Evolutionary conservation across 2,797 vertebrate genomes (phyloP).

Genomic region (Pangasius macronema): DNA sequence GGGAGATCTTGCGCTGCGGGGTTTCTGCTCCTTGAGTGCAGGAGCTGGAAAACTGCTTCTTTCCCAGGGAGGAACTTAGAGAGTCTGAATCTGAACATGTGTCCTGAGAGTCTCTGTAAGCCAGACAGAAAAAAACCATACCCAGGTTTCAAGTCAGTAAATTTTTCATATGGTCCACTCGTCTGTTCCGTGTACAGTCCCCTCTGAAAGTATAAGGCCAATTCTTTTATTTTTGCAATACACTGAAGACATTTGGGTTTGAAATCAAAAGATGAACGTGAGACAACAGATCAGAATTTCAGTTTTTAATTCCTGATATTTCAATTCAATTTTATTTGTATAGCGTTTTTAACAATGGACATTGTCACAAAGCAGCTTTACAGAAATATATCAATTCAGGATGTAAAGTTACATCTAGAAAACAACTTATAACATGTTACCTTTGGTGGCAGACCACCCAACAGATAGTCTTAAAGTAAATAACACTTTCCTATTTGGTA

Average conservation of each 20-base stretch:
- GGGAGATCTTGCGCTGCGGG: slow-evolving; percentile 85
- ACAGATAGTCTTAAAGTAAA: not conserved
- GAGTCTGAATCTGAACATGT: slow-evolving; percentile 89
- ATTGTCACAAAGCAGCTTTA: too few relatives aligned
- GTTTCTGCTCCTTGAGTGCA: slow-evolving; percentile 78
- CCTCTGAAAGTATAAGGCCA: not conserved
- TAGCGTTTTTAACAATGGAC: too few relatives aligned
- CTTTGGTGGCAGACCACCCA: not conserved
- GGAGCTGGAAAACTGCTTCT: slow-evolving; percentile 80
- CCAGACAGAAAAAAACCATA: slow-evolving; percentile 46
- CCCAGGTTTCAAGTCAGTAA: not conserved
- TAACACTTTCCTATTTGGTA: not conserved
- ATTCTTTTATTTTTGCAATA: not conserved
- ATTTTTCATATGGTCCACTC: not conserved
- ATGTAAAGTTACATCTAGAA: not conserved
- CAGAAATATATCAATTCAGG: too few relatives aligned
- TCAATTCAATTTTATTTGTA: too few relatives aligned
- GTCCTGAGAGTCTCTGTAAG: slow-evolving; percentile 85
- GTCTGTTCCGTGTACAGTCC: not conserved
- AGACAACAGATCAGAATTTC: not conserved
- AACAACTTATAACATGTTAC: not conserved
- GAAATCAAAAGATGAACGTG: not conserved
- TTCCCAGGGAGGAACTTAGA: slow-evolving; percentile 83
- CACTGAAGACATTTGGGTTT: not conserved
- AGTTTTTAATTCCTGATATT: not conserved